phyloP scores from a whole-genome alignment of 2,113 vertebrate genomes.

The Crypturellus undulatus region DNA sequence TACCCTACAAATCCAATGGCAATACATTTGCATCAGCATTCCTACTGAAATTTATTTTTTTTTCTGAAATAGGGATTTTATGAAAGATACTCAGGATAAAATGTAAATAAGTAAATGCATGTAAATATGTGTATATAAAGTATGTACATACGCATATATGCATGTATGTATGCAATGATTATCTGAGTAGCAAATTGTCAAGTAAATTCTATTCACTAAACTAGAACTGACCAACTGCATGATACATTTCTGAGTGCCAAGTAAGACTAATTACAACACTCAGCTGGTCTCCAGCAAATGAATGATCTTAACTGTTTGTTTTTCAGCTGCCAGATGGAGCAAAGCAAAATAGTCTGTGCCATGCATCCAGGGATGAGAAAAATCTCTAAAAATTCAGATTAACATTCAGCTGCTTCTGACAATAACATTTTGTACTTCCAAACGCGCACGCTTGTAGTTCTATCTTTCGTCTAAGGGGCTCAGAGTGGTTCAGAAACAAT shows the following conservation, averaged over 20 bases:
- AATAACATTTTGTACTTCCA: conserved; percentile 42
- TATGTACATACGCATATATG: background rate
- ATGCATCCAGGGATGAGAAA: conserved; percentile 12
- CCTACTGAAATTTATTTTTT: background rate
- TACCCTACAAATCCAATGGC: background rate
- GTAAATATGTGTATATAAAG: background rate
- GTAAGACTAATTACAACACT: conserved; percentile 54
- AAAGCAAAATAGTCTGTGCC: conserved; percentile 6
- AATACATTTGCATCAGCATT: background rate
- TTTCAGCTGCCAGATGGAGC: conserved; percentile 54
- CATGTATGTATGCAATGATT: background rate
- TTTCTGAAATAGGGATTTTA: conserved; percentile 8
- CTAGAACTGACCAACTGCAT: conserved; percentile 25
- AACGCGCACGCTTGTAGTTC: background rate
- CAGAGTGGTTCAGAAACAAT: background rate
- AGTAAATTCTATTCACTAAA: conserved; percentile 48
- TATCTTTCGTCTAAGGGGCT: background rate
- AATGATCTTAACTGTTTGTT: conserved; percentile 40
- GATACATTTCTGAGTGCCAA: conserved; percentile 23
- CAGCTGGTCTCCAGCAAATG: conserved; percentile 44
- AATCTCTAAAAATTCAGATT: conserved; percentile 23
- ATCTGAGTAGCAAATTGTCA: conserved; percentile 35
- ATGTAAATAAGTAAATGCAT: no score
- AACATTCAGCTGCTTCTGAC: conserved; percentile 41
- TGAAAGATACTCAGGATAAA: background rate